Evolutionary conservation across 2,888 invertebrate genomes (phyloP).

Genomic region (Luperina nickerlii): DNA sequence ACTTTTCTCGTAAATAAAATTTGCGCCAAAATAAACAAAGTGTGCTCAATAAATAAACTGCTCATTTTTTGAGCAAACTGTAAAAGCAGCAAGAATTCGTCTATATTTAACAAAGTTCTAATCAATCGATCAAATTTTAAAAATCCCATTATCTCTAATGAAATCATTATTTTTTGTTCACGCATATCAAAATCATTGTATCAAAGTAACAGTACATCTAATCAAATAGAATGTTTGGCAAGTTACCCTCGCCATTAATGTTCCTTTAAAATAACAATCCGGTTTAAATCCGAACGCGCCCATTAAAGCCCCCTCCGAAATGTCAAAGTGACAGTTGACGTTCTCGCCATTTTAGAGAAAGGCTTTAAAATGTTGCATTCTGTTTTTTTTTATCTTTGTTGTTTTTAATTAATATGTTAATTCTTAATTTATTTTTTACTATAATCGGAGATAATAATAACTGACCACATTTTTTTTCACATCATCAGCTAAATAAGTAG

Average conservation of each 20-base stretch:
- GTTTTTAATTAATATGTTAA: constrained; percentile 61
- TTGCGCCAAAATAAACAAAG: background rate
- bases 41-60: background rate
- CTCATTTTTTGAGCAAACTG: no score
- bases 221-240: constrained; percentile 63
- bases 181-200: constrained; percentile 32
- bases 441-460: background rate
- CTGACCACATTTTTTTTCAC: background rate
- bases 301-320: constrained; percentile 80
- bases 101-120: no score
- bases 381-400: constrained; percentile 40
- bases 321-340: constrained; percentile 87
- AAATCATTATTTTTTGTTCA: constrained; percentile 26
- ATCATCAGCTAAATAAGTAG: background rate
- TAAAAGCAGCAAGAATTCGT: background rate
- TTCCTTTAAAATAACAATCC: constrained; percentile 80
- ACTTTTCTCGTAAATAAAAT: background rate
- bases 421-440: constrained; percentile 9
- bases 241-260: constrained; percentile 59
- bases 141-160: background rate
- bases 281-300: constrained; percentile 81
- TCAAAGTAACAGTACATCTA: constrained; percentile 45
- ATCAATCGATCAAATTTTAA: background rate
- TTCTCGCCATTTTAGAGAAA: constrained; percentile 69
- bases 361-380: constrained; percentile 45